Evolutionary conservation across 2,113 vertebrate species (phyloP).

Genomic region (Onychostoma macrolepis): DNA sequence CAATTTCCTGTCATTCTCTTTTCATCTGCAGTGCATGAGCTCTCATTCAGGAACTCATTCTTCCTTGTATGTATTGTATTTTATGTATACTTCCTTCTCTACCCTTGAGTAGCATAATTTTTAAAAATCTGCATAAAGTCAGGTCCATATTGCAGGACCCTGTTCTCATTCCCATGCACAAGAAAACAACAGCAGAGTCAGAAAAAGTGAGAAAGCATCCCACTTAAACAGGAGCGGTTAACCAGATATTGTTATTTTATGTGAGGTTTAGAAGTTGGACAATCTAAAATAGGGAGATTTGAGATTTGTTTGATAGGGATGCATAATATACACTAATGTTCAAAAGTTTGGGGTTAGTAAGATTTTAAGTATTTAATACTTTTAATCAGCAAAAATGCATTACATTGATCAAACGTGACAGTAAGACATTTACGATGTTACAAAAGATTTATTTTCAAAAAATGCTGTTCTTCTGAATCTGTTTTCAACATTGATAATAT

Average conservation of each 20-base stretch:
- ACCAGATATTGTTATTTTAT: neutral
- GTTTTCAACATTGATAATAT: too few species aligned
- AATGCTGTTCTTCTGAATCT: too few species aligned
- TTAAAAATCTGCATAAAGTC: neutral
- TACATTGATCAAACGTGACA: neutral
- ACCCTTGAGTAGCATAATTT: neutral
- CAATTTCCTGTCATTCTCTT: slow-evolving; percentile 37
- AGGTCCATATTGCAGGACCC: neutral
- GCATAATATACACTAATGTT: neutral
- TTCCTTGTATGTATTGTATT: neutral
- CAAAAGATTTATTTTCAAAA: too few species aligned
- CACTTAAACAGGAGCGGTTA: neutral
- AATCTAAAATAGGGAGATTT: neutral
- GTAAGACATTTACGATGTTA: too few species aligned
- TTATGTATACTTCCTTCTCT: neutral
- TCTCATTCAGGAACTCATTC: too few species aligned
- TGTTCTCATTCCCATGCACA: neutral
- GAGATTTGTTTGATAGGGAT: neutral
- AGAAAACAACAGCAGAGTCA: neutral
- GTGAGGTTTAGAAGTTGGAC: neutral
- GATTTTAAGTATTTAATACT: neutral
- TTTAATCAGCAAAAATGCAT: neutral
- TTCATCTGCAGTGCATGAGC: neutral
- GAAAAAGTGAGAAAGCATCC: neutral
- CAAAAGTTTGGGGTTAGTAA: neutral